Base-by-base conservation (phyloP, 2,888 invertebrate species). In the Prostheceraeus crozeri region DNA sequence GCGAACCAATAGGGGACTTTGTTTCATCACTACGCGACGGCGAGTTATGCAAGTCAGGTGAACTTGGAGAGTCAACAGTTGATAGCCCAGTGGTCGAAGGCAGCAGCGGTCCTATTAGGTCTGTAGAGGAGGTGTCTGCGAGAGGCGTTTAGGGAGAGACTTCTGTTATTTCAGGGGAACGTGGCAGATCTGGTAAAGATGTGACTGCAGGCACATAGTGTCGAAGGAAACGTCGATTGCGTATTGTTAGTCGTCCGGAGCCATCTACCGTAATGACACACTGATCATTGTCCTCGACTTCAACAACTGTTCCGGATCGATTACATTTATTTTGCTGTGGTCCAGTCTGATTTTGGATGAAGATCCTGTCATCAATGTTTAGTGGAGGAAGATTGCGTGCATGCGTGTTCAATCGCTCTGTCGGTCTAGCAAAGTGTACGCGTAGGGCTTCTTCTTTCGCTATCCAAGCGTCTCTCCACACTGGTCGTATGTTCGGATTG, bases 301-400 rank as follows among this genome's bases (percentile, higher is more conserved):
- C 40, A 14, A 40, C 21, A 14, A 40, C 40, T 19, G 16, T 40
- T 19, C 40, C 40, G 21, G 40, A 40, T 19, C 52, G 55, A 21
- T 64, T 62, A 63, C 65, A 65, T 57, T 45, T 54, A 40, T 52
- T 31, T 2, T 64, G 62, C 16, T 64, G 61, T 31, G 57, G 45
- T 1, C 63, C 64, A 1, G 56, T 40, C 25, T 36, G 31, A 33
- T 65, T 65, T 36, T 65, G 62, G 3, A 65, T 35, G 36, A 35
- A 58, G 16, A 65, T 62, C 52, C 60, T 63, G 31, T 65, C 62
- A 31, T 64, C 64, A 45, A 64, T 60, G 28, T 36, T 31, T 10
- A 64, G 48, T 60, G 63, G 59, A 14, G 59, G 59, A 16, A 64
- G 52, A 3, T 11, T 27, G 14, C 56, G 54, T 16, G 59, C 60